Evolutionary conservation across 2,113 vertebrate genomes (phyloP), one percentile per base, ranked within the genome.

Genomic region (Ceyx margarethae): DNA sequence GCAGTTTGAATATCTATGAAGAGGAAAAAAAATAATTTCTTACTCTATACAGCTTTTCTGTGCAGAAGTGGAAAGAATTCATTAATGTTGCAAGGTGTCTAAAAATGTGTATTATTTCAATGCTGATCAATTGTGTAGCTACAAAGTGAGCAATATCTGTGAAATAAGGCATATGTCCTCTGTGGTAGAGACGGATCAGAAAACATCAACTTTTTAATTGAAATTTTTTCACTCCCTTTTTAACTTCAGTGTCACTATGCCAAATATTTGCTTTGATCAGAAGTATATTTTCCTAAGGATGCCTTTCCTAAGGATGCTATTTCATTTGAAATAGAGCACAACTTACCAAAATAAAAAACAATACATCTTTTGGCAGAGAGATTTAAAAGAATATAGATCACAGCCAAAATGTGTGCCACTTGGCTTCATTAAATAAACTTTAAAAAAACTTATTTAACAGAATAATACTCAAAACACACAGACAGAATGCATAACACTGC

Each of bases 181-280:
- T 48, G 23, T n/a, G 17, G 21, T 26, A 80, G 22, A 92, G 58
- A 72, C 6, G 4, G 28, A 86, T 71, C 56, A 71, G 46, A 91
- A 91, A 91, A 81, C 33, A 78, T 20, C 3, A 71, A 56, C 11
- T 19, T 69, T 87, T 87, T 80, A 11, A 81, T 82, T 87, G 42
- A 66, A 87, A 60, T 76, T 81, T 58, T 53, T 92, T 94, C 60
- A 73, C 46, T 92, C 48, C 31, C 48, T 82, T 89, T 92, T 71
- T 64, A 93, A 90, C 20, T 66, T 91, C 65, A 37, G 46, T 72
- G 43, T 81, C 46, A 67, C 48, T 81, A 23, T 64, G 56, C 56
- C 57, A 94, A 95, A n/a, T 91, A 92, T 85, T 90, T 83, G 65
- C 46, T 91, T 95, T 91, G 61, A 90, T 91, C 61, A 88, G 89